A percentile compares a stretch with the other conserved stretches of the same genome.
Conservation (phyloP, 2,888 invertebrate genomes). For the Prosopocoilus inquinatus region DNA sequence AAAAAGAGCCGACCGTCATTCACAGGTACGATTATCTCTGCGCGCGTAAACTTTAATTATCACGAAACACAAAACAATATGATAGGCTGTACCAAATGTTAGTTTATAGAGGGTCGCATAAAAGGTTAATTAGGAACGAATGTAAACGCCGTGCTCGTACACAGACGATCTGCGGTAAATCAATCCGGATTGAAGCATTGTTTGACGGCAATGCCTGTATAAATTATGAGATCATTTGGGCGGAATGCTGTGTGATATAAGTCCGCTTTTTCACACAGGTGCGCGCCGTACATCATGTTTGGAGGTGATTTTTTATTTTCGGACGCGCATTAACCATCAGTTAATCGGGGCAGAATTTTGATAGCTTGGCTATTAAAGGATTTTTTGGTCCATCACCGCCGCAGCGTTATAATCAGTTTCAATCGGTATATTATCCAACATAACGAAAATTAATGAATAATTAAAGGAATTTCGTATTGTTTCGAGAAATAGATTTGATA, state of each 20-base stretch:
- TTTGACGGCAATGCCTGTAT: constrained; percentile 44
- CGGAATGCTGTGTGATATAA: constrained; percentile 40
- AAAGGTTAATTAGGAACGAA: constrained; percentile 30
- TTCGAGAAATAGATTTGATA: too few relatives aligned
- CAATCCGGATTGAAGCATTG: constrained; percentile 47
- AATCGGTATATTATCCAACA: too few relatives aligned
- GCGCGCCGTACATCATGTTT: constrained; percentile 40
- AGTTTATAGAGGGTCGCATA: constrained; percentile 29
- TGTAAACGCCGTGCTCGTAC: constrained; percentile 26
- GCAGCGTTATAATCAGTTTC: too few relatives aligned
- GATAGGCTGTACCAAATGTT: constrained; percentile 25
- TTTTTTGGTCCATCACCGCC: too few relatives aligned
- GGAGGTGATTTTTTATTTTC: constrained; percentile 14
- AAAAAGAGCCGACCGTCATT: too few relatives aligned
- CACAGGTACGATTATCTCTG: constrained; percentile 6
- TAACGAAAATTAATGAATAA: too few relatives aligned
- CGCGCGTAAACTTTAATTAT: constrained; percentile 15
- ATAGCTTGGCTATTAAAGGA: too few relatives aligned
- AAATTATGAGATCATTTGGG: constrained; percentile 44
- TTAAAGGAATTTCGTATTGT: too few relatives aligned
- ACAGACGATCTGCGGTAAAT: constrained; percentile 45
- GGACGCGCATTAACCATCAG: constrained; percentile 6
- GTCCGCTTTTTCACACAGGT: constrained; percentile 38
- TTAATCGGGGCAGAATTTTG: too few relatives aligned
- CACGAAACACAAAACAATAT: constrained; percentile 17